Conservation (phyloP, 1,140 invertebrate species). For the Radopholus similis region DNA sequence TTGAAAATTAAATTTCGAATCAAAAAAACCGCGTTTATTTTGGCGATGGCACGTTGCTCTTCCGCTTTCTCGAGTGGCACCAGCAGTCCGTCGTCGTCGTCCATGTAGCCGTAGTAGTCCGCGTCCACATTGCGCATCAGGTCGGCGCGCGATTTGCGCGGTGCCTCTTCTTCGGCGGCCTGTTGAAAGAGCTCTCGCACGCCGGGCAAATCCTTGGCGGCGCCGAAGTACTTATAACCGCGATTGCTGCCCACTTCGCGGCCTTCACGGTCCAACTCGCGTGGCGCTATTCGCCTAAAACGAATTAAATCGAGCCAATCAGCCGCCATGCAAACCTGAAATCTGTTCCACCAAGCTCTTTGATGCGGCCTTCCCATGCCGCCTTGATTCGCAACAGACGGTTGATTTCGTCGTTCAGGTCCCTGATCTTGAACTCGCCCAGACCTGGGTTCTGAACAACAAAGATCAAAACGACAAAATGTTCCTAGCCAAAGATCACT, state of each 20-base stretch:
- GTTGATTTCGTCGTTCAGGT: conserved; percentile 99
- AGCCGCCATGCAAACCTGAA: neutral
- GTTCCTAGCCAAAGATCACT: neutral
- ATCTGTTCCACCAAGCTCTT: conserved; percentile 88
- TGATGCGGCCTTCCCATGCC: conserved; percentile 95
- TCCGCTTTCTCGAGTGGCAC: conserved; percentile 74
- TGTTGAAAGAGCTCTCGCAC: conserved; percentile 95
- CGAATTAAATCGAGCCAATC: neutral
- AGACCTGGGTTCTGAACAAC: conserved; percentile 74
- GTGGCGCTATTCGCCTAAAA: conserved; percentile 45
- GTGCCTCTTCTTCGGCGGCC: conserved; percentile 60
- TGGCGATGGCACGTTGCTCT: conserved; percentile 42
- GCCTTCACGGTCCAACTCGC: conserved; percentile 59
- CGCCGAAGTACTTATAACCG: conserved; percentile 99
- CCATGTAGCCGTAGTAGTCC: conserved; percentile 91
- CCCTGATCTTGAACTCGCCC: conserved; percentile 92
- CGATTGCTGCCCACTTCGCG: conserved; percentile 94
- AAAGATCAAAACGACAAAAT: conserved; percentile 49
- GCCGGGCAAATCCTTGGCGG: conserved; percentile 93
- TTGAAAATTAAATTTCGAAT: conserved; percentile 18
- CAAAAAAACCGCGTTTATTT: conserved; percentile 26
- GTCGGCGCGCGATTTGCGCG: conserved; percentile 85
- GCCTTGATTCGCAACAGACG: conserved; percentile 85
- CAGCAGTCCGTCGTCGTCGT: conserved; percentile 93
- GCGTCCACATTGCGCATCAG: conserved; percentile 81